Conservation (phyloP, 2,888 invertebrate species). For the Zaprionus obscuricornis region DNA sequence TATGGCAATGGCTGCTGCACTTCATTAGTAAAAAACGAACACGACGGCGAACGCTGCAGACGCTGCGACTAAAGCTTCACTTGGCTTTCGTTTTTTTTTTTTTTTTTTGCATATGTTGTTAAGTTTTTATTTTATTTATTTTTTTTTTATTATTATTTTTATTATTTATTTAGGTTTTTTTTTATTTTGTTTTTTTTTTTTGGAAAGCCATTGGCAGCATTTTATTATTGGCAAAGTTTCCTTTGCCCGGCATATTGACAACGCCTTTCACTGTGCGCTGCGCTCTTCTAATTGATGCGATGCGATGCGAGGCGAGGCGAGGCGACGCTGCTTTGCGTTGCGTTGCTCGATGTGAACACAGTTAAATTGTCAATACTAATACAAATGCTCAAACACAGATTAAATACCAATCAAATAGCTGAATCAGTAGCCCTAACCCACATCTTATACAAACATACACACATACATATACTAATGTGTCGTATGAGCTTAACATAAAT, state of each 20-base stretch:
- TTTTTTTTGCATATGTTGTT: neutral
- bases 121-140: neutral
- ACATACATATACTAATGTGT: conserved; percentile 22
- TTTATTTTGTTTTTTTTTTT: conserved; percentile 32
- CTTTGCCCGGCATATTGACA: conserved; percentile 39
- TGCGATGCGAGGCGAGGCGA: too few species aligned
- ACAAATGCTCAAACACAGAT: conserved; percentile 50
- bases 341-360: neutral
- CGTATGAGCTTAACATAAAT: conserved; percentile 64
- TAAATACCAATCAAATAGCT: conserved; percentile 61
- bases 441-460: conserved; percentile 23
- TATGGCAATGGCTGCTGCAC: conserved; percentile 51
- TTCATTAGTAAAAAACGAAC: conserved; percentile 71
- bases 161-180: neutral
- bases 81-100: conserved; percentile 71
- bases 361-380: conserved; percentile 4
- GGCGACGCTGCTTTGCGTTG: neutral
- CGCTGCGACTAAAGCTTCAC: conserved; percentile 28
- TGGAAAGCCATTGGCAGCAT: conserved; percentile 64
- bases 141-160: too few species aligned
- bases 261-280: conserved; percentile 65
- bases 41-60: conserved; percentile 34
- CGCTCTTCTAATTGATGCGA: neutral
- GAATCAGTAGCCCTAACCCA: conserved; percentile 57
- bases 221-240: conserved; percentile 72